These are phyloP conservation scores for Temnothorax unifasciatus DNA, from an alignment of 2,888 invertebrate species.

Conservation along the genomic window DNA sequence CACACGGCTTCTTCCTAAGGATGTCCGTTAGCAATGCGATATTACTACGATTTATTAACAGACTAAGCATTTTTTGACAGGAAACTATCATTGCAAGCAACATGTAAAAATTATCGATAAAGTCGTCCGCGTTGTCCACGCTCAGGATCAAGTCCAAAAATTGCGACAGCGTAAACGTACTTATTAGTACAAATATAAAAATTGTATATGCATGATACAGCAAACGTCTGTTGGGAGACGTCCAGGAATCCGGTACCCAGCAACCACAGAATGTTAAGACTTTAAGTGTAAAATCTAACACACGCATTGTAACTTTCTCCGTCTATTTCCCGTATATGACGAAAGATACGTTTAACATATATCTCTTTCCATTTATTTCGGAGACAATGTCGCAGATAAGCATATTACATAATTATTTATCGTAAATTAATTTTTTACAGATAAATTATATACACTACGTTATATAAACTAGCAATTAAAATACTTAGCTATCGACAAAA, in stretches of 20 bases:
- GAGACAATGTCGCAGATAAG: neutral
- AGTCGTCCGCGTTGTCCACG: slow-evolving; percentile 61
- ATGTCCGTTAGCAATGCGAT: slow-evolving; percentile 25
- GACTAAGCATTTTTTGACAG: slow-evolving; percentile 64
- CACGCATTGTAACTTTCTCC: slow-evolving; percentile 43
- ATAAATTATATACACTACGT: neutral
- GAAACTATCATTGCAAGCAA: slow-evolving; percentile 59
- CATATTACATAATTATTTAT: neutral
- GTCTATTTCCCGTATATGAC: neutral
- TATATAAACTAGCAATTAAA: neutral
- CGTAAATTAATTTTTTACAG: neutral
- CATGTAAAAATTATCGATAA: slow-evolving; percentile 70
- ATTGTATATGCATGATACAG: slow-evolving; percentile 63
- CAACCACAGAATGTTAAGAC: slow-evolving; percentile 59
- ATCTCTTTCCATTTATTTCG: neutral
- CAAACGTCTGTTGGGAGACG: slow-evolving; percentile 45
- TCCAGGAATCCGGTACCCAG: slow-evolving; percentile 68
- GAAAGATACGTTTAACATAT: neutral
- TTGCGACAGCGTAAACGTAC: slow-evolving; percentile 55
- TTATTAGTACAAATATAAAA: slow-evolving; percentile 48
- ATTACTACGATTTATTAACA: slow-evolving; percentile 55
- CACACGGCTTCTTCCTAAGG: slow-evolving; percentile 39
- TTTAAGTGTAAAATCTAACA: slow-evolving; percentile 39
- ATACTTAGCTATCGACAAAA: neutral
- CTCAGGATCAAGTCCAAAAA: slow-evolving; percentile 64